Evolutionary conservation across 2,113 vertebrate species (phyloP).

Genomic region (Bagarius yarrelli): DNA sequence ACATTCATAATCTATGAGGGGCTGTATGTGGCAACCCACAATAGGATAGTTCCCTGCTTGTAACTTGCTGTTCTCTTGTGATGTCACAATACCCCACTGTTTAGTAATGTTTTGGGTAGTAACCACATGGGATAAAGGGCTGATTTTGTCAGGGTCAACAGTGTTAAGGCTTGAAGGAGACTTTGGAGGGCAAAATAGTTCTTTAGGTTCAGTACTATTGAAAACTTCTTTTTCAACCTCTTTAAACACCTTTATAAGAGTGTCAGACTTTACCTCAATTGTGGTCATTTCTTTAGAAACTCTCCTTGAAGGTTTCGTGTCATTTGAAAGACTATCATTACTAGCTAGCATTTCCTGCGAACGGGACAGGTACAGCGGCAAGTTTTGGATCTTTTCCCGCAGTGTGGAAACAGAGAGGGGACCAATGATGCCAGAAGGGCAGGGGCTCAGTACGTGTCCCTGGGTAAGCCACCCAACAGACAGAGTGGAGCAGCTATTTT

Average conservation of each 20-base stretch:
- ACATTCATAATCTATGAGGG: conserved; percentile 55
- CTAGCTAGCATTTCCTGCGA: conserved; percentile 62
- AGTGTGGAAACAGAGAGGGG: conserved; percentile 72
- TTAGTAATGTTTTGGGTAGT: conserved; percentile 70
- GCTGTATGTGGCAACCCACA: conserved; percentile 21
- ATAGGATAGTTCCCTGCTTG: conserved; percentile 13
- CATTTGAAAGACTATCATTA: background rate
- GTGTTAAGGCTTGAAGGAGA: conserved; percentile 3
- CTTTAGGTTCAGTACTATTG: conserved; percentile 16
- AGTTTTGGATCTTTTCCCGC: conserved; percentile 69
- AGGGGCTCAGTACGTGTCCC: conserved; percentile 56
- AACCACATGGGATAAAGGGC: conserved; percentile 59
- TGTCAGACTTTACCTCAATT: conserved; percentile 11
- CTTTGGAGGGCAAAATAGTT: background rate
- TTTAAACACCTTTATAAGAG: conserved; percentile 25
- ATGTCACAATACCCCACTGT: conserved; percentile 42
- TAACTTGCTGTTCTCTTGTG: conserved; percentile 16
- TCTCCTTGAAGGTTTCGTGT: conserved; percentile 9
- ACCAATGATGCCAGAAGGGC: conserved; percentile 61
- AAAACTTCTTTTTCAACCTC: conserved; percentile 40
- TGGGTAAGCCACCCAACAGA: conserved; percentile 33
- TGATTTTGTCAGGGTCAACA: conserved; percentile 34
- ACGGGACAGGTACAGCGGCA: conserved; percentile 70
- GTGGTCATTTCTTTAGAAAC: conserved; percentile 25
- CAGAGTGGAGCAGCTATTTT: conserved; percentile 37